Conservation (phyloP, 92 coral and sea anemone genomes). For the Epizoanthus fatuus region DNA sequence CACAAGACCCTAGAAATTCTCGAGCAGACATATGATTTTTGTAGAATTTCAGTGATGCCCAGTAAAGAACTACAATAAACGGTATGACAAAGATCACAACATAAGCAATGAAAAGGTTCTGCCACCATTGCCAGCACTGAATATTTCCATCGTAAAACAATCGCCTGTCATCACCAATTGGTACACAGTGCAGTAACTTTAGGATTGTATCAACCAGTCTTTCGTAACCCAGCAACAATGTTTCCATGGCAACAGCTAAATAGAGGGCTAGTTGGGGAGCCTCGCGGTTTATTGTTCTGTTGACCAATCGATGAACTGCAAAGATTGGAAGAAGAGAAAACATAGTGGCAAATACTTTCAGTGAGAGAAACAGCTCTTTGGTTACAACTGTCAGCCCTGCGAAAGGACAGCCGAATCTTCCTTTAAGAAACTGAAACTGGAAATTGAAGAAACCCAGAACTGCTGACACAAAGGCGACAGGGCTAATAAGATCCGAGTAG, state of each 20-base stretch:
- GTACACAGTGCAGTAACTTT: slow-evolving; percentile 51
- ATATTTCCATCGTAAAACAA: slow-evolving; percentile 46
- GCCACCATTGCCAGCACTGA: slow-evolving; percentile 58
- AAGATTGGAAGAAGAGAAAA: slow-evolving; percentile 9
- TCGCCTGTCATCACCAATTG: slow-evolving; percentile 30
- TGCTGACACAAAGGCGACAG: slow-evolving; percentile 6
- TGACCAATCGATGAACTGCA: too few relatives aligned
- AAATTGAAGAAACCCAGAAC: slow-evolving; percentile 44
- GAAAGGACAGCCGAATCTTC: slow-evolving; percentile 49
- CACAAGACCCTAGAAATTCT: too few relatives aligned
- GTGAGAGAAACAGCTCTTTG: slow-evolving; percentile 42
- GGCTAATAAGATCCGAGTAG: background rate
- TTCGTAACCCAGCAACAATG: slow-evolving; percentile 51
- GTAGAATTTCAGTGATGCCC: too few relatives aligned
- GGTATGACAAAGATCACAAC: background rate
- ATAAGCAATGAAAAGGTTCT: slow-evolving; percentile 19
- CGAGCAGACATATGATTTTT: too few relatives aligned
- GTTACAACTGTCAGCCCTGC: slow-evolving; percentile 55
- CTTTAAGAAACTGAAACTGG: slow-evolving; percentile 1
- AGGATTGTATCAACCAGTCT: slow-evolving; percentile 37
- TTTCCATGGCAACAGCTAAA: slow-evolving; percentile 37
- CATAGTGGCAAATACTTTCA: slow-evolving; percentile 38
- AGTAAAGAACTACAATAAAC: too few relatives aligned
- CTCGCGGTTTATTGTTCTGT: too few relatives aligned
- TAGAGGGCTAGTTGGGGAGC: slow-evolving; percentile 3